Percentiles rank a stretch among this genome's conserved stretches.
These are phyloP conservation scores for Platysteira castanea DNA, from an alignment of 2,113 vertebrate species.

Conservation along the genomic window DNA sequence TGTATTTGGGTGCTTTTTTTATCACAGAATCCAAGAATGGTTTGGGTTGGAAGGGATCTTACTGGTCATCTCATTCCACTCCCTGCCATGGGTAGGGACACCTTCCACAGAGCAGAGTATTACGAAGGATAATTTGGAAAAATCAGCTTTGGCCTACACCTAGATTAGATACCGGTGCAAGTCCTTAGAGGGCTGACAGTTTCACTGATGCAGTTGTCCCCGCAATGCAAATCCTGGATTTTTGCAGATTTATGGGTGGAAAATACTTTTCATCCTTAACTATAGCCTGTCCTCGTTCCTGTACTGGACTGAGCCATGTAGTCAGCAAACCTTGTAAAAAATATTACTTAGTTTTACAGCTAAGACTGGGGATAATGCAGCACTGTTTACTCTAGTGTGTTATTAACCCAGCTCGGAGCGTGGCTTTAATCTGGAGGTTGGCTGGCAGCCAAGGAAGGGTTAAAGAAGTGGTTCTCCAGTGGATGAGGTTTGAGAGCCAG, in stretches of 20 bases:
- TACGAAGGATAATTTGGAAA: background rate
- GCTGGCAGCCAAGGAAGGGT: background rate
- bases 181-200: background rate
- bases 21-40: background rate
- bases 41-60: background rate
- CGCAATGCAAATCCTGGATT: background rate
- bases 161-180: no score
- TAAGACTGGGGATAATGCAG: background rate
- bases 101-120: background rate
- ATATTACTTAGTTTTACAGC: background rate
- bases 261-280: background rate
- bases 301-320: background rate
- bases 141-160: background rate
- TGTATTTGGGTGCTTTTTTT: background rate
- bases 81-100: background rate
- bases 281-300: background rate
- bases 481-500: background rate
- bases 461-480: background rate
- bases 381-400: background rate
- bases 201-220: background rate
- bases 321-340: background rate
- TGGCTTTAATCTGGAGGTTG: slow-evolving; percentile 4
- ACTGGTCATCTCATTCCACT: background rate
- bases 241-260: background rate
- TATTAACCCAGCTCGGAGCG: background rate